A percentile compares a stretch with the other conserved stretches of the same genome.
Conservation (phyloP, 2,113 vertebrate genomes). For the Nematolebias whitei region DNA sequence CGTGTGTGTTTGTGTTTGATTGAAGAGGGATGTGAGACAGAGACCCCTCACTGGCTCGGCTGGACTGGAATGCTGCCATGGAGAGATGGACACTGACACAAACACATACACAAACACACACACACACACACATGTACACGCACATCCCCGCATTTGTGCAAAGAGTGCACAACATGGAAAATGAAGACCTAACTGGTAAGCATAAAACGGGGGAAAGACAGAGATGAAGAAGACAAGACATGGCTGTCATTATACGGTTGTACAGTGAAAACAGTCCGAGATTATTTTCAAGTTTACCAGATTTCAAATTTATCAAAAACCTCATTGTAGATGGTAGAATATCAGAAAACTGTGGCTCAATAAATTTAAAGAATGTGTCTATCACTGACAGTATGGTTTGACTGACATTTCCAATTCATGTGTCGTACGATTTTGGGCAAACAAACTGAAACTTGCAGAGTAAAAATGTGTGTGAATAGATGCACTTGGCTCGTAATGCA, state of each 20-base stretch:
- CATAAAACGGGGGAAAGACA: constrained; percentile 3
- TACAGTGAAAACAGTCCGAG: constrained; percentile 1
- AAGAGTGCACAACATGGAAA: constrained; percentile 31
- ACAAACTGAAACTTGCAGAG: background rate
- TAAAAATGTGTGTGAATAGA: too few relatives aligned
- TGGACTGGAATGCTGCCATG: constrained; percentile 78
- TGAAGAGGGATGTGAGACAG: constrained; percentile 85
- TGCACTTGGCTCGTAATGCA: too few relatives aligned
- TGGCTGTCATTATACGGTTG: background rate
- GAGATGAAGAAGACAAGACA: background rate
- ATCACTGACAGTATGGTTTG: background rate
- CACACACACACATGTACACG: constrained; percentile 9
- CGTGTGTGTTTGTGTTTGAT: constrained; percentile 86
- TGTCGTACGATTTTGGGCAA: background rate
- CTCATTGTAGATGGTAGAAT: too few relatives aligned
- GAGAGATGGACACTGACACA: constrained; percentile 64
- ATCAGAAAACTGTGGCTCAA: too few relatives aligned
- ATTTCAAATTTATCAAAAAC: constrained; percentile 2
- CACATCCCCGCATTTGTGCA: constrained; percentile 44
- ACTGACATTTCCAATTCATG: too few relatives aligned
- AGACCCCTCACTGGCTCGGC: constrained; percentile 80
- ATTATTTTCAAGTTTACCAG: background rate
- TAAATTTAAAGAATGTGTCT: too few relatives aligned
- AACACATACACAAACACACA: constrained; percentile 15
- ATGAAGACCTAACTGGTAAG: constrained; percentile 40